A percentile compares a stretch with the other conserved stretches of the same genome.
phyloP scores from a whole-genome alignment of 2,888 invertebrate species.

The Salpingus planirostris region DNA sequence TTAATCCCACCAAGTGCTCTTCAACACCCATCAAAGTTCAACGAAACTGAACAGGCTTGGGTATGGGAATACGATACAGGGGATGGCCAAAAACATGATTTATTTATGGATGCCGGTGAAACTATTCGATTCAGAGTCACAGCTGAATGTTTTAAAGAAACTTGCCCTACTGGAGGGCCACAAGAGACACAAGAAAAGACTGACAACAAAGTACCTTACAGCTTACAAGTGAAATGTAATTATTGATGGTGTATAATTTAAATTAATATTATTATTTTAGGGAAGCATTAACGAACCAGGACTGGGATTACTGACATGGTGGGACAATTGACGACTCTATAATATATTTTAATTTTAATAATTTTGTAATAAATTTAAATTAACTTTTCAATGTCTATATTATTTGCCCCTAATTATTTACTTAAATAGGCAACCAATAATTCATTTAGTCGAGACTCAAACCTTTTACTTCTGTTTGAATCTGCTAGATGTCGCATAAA shows the following conservation, averaged over 20 bases:
- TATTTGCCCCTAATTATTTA: too few species aligned
- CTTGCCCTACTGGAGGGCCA: conserved; percentile 58
- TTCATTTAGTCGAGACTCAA: too few species aligned
- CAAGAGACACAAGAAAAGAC: conserved; percentile 39
- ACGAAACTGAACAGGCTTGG: conserved; percentile 89
- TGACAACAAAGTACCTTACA: conserved; percentile 54
- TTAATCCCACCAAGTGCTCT: conserved; percentile 83
- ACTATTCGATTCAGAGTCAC: conserved; percentile 80
- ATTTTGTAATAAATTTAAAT: too few species aligned
- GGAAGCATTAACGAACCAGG: conserved; percentile 66
- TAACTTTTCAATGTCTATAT: too few species aligned
- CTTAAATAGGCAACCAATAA: too few species aligned
- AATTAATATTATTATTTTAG: too few species aligned
- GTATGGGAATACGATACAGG: conserved; percentile 87
- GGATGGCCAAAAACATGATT: conserved; percentile 74
- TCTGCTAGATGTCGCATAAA: too few species aligned
- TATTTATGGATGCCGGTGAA: conserved; percentile 90
- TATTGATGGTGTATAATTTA: too few species aligned
- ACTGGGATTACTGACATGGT: not conserved
- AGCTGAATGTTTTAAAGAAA: conserved; percentile 79
- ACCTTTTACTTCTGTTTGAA: too few species aligned
- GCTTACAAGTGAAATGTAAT: too few species aligned
- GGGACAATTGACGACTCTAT: not conserved
- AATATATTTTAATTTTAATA: too few species aligned
- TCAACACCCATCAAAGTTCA: conserved; percentile 89